Evolutionary conservation across 2,113 vertebrate species (phyloP).

Genomic region (Salvelinus fontinalis): DNA sequence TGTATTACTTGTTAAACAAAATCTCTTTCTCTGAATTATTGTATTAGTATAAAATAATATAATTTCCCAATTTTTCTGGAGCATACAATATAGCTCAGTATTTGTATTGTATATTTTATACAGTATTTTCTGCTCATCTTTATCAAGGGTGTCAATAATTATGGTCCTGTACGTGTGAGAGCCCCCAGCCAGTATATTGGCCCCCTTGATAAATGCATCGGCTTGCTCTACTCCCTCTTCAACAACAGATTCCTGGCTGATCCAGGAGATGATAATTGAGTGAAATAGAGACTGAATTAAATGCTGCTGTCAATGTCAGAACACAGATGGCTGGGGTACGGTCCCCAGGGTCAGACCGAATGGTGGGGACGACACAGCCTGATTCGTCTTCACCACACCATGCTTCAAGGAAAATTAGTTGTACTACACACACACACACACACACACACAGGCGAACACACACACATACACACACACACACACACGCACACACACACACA

Average conservation of each 20-base stretch:
- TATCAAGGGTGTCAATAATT: no score
- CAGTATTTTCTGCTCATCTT: no score
- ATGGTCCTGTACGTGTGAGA: no score
- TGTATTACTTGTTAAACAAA: no score
- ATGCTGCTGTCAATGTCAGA: constrained; percentile 65
- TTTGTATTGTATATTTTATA: no score
- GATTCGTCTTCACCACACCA: constrained; percentile 41
- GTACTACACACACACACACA: constrained; percentile 8
- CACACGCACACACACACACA: neutral
- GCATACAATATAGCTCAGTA: no score
- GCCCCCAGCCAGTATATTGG: no score
- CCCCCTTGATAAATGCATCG: no score
- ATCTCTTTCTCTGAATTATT: no score
- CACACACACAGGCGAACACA: neutral
- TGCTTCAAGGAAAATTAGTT: constrained; percentile 19
- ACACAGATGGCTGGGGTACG: constrained; percentile 59
- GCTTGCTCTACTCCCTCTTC: constrained; percentile 41
- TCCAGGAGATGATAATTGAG: constrained; percentile 59
- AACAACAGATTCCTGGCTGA: constrained; percentile 53
- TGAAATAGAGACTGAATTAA: constrained; percentile 69
- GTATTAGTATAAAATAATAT: no score
- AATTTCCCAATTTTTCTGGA: no score
- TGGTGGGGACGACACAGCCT: constrained; percentile 42
- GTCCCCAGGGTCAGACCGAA: constrained; percentile 35
- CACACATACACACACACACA: neutral